These are phyloP conservation scores for Grammomys surdaster DNA, from an alignment of 2,113 vertebrate species.

Conservation along the genomic window DNA sequence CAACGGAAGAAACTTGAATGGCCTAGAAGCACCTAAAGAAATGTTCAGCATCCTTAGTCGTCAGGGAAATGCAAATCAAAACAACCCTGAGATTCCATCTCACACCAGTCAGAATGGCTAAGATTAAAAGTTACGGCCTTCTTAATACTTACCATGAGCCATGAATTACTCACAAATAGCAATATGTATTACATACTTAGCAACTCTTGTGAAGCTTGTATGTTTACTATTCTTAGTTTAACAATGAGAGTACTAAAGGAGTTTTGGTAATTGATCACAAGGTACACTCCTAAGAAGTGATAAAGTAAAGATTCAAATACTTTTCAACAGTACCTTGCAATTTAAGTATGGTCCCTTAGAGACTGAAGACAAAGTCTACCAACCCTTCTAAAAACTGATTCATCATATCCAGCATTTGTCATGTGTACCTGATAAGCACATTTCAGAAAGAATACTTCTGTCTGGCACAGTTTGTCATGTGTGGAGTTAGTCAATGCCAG, in stretches of 20 bases:
- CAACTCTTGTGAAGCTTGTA: neutral
- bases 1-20: too few relatives aligned
- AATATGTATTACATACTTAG: neutral
- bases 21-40: too few relatives aligned
- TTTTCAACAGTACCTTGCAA: neutral
- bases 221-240: neutral
- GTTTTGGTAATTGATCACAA: neutral
- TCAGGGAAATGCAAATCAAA: too few relatives aligned
- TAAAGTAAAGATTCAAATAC: neutral
- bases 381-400: neutral
- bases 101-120: too few relatives aligned
- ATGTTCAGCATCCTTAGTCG: too few relatives aligned
- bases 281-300: neutral
- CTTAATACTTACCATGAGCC: neutral
- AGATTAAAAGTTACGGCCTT: neutral
- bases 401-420: neutral
- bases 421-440: neutral
- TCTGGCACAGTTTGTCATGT: neutral
- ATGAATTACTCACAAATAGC: neutral
- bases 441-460: neutral
- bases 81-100: too few relatives aligned
- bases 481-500: neutral
- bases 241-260: neutral
- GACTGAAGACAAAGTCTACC: slow-evolving; percentile 15
- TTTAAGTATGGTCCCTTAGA: slow-evolving; percentile 15